These are phyloP conservation scores for Lottia scabra DNA, from an alignment of 2,888 invertebrate species.

Conservation along the genomic window DNA sequence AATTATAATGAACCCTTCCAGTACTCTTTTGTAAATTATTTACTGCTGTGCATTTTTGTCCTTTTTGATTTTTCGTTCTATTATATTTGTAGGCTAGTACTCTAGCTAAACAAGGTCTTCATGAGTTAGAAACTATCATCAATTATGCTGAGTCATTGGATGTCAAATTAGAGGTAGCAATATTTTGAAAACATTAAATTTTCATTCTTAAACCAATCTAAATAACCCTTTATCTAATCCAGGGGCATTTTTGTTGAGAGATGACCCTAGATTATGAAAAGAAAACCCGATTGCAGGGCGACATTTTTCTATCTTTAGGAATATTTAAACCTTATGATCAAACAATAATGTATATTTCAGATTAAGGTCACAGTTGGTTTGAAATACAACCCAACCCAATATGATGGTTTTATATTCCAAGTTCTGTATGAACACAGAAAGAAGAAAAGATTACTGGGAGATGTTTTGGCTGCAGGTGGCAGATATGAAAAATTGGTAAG, in stretches of 20 bases:
- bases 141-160: slow-evolving; percentile 81
- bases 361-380: neutral
- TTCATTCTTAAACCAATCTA: neutral
- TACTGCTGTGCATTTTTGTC: too few relatives aligned
- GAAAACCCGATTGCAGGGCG: too few relatives aligned
- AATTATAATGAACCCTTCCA: too few relatives aligned
- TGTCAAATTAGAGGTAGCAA: slow-evolving; percentile 48
- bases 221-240: too few relatives aligned
- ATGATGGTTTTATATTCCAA: neutral
- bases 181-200: neutral
- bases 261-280: too few relatives aligned
- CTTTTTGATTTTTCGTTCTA: too few relatives aligned
- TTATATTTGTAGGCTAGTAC: slow-evolving; percentile 43
- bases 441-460: slow-evolving; percentile 2
- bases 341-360: neutral
- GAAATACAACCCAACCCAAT: neutral
- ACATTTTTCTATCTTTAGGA: too few relatives aligned
- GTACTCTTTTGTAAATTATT: too few relatives aligned
- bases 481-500: slow-evolving; percentile 8
- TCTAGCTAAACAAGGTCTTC: slow-evolving; percentile 77
- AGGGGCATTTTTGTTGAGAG: too few relatives aligned
- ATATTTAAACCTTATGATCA: too few relatives aligned
- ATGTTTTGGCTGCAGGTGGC: slow-evolving; percentile 7
- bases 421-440: neutral
- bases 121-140: slow-evolving; percentile 82